Percentiles rank a stretch among this genome's conserved stretches.
Conservation (phyloP, 2,113 vertebrate species). For the Poeciliopsis occidentalis region DNA sequence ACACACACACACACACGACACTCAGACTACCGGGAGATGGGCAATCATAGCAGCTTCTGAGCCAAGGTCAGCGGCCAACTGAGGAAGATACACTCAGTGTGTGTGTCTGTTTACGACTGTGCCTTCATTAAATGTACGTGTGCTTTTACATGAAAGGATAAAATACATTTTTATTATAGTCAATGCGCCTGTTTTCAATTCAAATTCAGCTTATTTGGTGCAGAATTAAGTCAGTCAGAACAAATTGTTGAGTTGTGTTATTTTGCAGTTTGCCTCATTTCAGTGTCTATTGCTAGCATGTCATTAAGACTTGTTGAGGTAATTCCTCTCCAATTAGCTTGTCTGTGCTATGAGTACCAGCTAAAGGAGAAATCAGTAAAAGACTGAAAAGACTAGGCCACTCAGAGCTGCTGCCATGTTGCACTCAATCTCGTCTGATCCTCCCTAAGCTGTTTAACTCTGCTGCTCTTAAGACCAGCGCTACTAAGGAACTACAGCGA, state of each 20-base stretch:
- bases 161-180: not conserved
- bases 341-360: conserved; percentile 62
- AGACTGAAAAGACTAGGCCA: conserved; percentile 49
- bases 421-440: conserved; percentile 34
- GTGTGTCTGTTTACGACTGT: conserved; percentile 1
- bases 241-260: conserved; percentile 20
- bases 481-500: not conserved
- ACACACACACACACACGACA: conserved; percentile 20
- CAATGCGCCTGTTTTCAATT: not conserved
- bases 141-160: not conserved
- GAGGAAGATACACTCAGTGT: conserved; percentile 31
- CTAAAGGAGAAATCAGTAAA: conserved; percentile 46
- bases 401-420: conserved; percentile 40
- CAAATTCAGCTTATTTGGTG: conserved; percentile 2
- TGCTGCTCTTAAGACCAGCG: conserved; percentile 16
- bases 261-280: conserved; percentile 56
- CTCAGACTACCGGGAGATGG: conserved; percentile 49
- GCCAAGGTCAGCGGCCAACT: conserved; percentile 61
- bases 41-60: conserved; percentile 40
- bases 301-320: conserved; percentile 67
- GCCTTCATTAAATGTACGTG: not conserved
- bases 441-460: conserved; percentile 22
- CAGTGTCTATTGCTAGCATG: conserved; percentile 39
- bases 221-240: conserved; percentile 46
- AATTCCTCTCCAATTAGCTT: conserved; percentile 69